Evolutionary conservation across 2,888 invertebrate species (phyloP).

Genomic region (Sthenelais limicola): DNA sequence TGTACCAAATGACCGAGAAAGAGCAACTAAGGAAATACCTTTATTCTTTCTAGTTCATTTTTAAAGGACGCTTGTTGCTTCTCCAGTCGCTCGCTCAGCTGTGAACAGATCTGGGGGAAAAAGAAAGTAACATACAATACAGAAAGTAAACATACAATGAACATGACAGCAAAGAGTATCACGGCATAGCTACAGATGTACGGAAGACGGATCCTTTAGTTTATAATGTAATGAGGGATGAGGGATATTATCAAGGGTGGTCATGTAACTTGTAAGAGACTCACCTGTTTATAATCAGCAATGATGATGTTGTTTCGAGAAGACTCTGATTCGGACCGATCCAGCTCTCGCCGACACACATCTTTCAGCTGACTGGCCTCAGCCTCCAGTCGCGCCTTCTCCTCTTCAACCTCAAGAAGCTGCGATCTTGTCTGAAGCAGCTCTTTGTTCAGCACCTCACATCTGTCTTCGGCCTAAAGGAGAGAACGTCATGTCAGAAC

Average conservation of each 20-base stretch:
- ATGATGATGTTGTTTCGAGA: constrained; percentile 84
- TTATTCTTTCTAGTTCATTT: constrained; percentile 78
- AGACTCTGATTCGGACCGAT: constrained; percentile 70
- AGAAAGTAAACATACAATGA: too few species aligned
- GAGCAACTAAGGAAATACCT: too few species aligned
- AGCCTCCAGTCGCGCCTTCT: constrained; percentile 79
- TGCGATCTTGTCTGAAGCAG: constrained; percentile 70
- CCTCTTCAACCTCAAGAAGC: constrained; percentile 82
- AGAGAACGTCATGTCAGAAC: not conserved
- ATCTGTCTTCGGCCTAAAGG: constrained; percentile 73
- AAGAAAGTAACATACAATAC: too few species aligned
- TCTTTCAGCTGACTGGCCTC: constrained; percentile 77
- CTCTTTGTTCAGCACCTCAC: constrained; percentile 72
- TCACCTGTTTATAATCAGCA: constrained; percentile 88
- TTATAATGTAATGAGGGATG: too few species aligned
- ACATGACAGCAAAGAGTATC: too few species aligned
- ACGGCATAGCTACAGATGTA: too few species aligned
- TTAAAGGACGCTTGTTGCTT: constrained; percentile 76
- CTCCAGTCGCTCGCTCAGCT: constrained; percentile 90
- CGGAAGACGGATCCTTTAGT: too few species aligned
- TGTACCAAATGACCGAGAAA: too few species aligned
- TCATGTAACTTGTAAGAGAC: constrained; percentile 19
- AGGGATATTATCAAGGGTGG: not conserved
- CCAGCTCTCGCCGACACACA: constrained; percentile 82
- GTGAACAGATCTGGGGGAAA: constrained; percentile 73